phyloP scores from a whole-genome alignment of 2,888 invertebrate genomes.

The Andrena marginata region DNA sequence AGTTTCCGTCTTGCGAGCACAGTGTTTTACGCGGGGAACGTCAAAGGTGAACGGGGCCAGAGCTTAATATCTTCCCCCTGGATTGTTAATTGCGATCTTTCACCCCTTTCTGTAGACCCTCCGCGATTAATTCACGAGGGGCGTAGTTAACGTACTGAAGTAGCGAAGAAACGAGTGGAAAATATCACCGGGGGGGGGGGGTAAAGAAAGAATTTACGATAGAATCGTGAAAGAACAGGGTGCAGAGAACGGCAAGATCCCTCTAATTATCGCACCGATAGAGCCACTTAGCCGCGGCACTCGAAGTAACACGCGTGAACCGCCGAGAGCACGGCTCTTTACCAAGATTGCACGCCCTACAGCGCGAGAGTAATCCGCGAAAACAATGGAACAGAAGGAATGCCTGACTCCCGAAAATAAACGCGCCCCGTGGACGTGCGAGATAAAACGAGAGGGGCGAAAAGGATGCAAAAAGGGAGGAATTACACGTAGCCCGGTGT shows the following conservation, averaged over 20 bases:
- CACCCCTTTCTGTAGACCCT: background rate
- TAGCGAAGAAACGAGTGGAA: background rate
- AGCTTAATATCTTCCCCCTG: background rate
- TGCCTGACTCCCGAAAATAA: background rate
- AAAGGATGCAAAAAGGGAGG: background rate
- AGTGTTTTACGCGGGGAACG: background rate
- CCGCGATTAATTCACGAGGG: background rate
- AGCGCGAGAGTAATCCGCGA: constrained; percentile 14
- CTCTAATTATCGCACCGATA: too few species aligned
- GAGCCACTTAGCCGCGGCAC: too few species aligned
- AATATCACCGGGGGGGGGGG: background rate
- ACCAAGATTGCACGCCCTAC: too few species aligned
- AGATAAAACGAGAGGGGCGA: background rate
- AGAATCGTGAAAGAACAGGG: background rate
- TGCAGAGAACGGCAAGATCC: too few species aligned
- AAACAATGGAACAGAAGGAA: constrained; percentile 20
- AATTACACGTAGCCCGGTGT: constrained; percentile 3
- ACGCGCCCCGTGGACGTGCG: background rate
- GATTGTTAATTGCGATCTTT: background rate
- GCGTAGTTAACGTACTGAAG: background rate
- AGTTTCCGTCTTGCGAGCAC: constrained; percentile 56
- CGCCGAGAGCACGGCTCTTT: too few species aligned
- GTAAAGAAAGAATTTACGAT: background rate
- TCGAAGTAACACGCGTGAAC: too few species aligned
- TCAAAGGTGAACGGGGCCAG: background rate